phyloP scores from a whole-genome alignment of 2,113 vertebrate species.

The Cygnus buccinator region DNA sequence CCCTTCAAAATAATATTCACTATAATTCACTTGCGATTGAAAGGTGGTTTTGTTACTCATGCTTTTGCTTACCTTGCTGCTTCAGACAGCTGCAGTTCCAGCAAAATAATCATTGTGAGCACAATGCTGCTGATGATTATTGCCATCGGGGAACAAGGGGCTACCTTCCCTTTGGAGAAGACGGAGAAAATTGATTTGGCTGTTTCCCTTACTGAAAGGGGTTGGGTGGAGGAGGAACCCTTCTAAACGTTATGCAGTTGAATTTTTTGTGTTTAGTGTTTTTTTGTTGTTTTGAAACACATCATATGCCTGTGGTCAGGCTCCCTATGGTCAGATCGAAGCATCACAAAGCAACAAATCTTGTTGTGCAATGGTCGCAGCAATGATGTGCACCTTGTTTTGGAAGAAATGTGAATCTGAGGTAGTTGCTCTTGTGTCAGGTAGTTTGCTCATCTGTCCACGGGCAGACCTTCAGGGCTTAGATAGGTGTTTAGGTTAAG shows the following conservation, averaged over 20 bases:
- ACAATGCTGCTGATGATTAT: neutral
- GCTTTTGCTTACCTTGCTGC: neutral
- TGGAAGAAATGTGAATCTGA: neutral
- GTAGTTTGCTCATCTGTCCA: neutral
- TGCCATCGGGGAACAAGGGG: neutral
- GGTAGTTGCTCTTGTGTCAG: neutral
- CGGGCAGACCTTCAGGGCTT: neutral
- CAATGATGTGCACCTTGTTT: neutral
- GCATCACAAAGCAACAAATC: neutral
- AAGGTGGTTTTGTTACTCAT: neutral
- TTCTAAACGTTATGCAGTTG: neutral
- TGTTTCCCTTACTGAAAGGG: neutral
- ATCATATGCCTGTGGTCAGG: neutral
- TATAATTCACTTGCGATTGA: slow-evolving; percentile 8
- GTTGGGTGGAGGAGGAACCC: neutral
- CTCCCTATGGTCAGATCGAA: neutral
- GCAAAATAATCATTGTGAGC: neutral
- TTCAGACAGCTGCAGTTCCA: neutral
- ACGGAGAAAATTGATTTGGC: neutral
- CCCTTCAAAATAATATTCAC: neutral
- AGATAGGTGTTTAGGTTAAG: neutral
- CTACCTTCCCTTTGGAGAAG: neutral
- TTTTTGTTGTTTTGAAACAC: neutral
- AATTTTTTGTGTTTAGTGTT: neutral
- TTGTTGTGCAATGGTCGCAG: neutral